These are phyloP conservation scores for Acipenser transmontanus DNA, from an alignment of 2,797 vertebrate species.

Conservation along the genomic window DNA sequence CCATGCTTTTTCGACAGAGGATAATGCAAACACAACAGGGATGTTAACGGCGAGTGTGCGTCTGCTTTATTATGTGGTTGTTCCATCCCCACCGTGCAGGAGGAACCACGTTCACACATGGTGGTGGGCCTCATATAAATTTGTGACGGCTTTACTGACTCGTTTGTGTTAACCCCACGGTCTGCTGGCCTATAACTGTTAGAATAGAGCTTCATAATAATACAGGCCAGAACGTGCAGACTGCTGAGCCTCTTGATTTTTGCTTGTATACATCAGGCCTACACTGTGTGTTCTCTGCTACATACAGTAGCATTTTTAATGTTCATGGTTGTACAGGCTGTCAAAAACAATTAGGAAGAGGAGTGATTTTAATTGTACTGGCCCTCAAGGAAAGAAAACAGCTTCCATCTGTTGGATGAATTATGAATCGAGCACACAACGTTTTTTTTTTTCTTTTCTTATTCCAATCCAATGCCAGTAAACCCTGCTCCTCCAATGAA, in stretches of 20 bases:
- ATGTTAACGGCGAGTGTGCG: too few species aligned
- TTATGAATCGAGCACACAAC: conserved; percentile 14
- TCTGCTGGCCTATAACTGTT: too few species aligned
- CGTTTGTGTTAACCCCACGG: too few species aligned
- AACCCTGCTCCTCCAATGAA: neutral
- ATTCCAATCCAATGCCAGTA: neutral
- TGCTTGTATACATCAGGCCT: neutral
- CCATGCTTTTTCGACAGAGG: too few species aligned
- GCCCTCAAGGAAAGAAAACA: conserved; percentile 17
- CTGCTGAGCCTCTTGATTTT: neutral
- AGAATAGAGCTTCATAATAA: too few species aligned
- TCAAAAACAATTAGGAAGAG: conserved; percentile 36
- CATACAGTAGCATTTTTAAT: conserved; percentile 3
- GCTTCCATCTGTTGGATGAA: neutral
- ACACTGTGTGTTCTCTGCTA: neutral
- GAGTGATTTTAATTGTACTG: conserved; percentile 23
- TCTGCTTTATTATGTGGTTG: too few species aligned
- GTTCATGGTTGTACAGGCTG: conserved; percentile 19
- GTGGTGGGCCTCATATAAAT: too few species aligned
- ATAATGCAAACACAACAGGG: too few species aligned
- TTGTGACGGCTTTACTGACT: too few species aligned
- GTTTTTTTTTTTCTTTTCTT: conserved; percentile 14
- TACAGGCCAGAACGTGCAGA: too few species aligned
- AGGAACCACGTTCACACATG: too few species aligned
- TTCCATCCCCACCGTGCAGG: too few species aligned